These are phyloP conservation scores for Mesorhabditis belari DNA, from an alignment of 2,888 invertebrate species.

Conservation along the genomic window DNA sequence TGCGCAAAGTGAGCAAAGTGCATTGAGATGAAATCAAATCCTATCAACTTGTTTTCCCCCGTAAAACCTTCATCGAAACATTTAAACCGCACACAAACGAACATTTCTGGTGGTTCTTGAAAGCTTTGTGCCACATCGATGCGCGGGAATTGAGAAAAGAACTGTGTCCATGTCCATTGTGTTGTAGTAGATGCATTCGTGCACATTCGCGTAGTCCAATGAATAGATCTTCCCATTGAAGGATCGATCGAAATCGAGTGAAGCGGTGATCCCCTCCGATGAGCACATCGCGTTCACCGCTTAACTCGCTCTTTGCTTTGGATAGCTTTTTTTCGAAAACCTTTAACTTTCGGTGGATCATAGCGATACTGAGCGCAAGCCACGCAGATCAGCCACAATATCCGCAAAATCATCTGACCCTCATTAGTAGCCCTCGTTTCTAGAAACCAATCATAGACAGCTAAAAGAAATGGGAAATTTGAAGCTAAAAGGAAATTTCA, in stretches of 20 bases:
- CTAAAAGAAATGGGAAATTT: too few species aligned
- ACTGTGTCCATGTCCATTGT: conserved; percentile 39
- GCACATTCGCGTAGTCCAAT: conserved; percentile 38
- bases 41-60: too few species aligned
- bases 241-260: conserved; percentile 45
- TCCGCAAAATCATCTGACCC: not conserved
- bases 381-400: not conserved
- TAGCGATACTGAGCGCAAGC: not conserved
- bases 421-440: too few species aligned
- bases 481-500: too few species aligned
- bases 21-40: too few species aligned
- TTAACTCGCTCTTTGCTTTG: conserved; percentile 4
- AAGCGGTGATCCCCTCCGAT: conserved; percentile 49
- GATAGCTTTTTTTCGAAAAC: not conserved
- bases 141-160: conserved; percentile 51
- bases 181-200: conserved; percentile 51
- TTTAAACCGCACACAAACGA: conserved; percentile 9
- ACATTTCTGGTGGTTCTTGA: conserved; percentile 45
- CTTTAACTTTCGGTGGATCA: not conserved
- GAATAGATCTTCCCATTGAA: conserved; percentile 51
- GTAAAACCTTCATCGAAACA: not conserved
- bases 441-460: too few species aligned
- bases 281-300: conserved; percentile 51
- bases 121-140: conserved; percentile 48
- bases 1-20: too few species aligned